phyloP scores from a whole-genome alignment of 2,797 vertebrate genomes.

The Crocidura indochinensis region DNA sequence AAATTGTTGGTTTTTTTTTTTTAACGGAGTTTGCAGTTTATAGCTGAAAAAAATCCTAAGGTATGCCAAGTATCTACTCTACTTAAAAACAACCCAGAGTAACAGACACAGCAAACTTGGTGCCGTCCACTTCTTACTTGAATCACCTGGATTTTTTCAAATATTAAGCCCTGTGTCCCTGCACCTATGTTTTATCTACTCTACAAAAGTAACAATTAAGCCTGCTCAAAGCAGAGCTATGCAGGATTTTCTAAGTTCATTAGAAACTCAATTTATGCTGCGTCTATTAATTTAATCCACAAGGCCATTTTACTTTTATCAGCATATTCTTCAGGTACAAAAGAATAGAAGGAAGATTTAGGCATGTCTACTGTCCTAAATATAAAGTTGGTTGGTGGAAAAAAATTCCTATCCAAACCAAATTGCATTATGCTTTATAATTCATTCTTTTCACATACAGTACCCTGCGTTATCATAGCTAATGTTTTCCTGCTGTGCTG shows the following conservation, averaged over 20 bases:
- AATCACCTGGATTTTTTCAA: slow-evolving; percentile 72
- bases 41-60: slow-evolving; percentile 35
- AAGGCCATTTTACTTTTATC: slow-evolving; percentile 66
- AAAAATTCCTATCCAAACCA: slow-evolving; percentile 84
- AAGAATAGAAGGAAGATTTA: slow-evolving; percentile 82
- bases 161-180: slow-evolving; percentile 78
- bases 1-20: slow-evolving; percentile 42
- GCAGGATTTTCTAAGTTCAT: slow-evolving; percentile 55
- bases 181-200: slow-evolving; percentile 72
- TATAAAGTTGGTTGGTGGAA: slow-evolving; percentile 82
- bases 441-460: slow-evolving; percentile 87
- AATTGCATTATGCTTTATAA: slow-evolving; percentile 86
- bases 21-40: slow-evolving; percentile 80
- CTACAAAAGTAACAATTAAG: slow-evolving; percentile 25
- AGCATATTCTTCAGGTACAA: slow-evolving; percentile 76
- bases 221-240: slow-evolving; percentile 66
- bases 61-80: slow-evolving; percentile 52
- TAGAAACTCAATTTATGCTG: slow-evolving; percentile 65
- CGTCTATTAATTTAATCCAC: slow-evolving; percentile 73
- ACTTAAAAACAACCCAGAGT: slow-evolving; percentile 82
- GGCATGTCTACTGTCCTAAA: slow-evolving; percentile 82
- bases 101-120: slow-evolving; percentile 66
- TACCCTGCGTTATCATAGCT: slow-evolving; percentile 88
- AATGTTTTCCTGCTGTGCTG: slow-evolving; percentile 89
- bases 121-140: slow-evolving; percentile 66